Conservation (phyloP, 1,140 invertebrate species). For the Eulimnadia texana region DNA sequence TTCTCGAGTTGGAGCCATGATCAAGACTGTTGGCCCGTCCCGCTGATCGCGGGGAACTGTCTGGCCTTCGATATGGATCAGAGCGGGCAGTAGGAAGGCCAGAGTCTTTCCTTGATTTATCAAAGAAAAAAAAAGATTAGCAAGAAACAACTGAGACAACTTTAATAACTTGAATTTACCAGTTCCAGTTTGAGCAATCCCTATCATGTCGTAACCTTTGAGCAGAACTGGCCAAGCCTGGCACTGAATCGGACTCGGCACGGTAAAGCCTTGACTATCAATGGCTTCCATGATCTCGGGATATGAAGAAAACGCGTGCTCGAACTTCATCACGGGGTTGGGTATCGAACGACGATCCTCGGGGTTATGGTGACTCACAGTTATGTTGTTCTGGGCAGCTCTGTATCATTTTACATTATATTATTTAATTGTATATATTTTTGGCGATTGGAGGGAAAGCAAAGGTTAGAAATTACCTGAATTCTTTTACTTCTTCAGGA, state of each 20-base stretch:
- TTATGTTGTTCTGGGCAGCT: conserved; percentile 48
- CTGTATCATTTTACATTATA: conserved; percentile 20
- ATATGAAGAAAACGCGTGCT: conserved; percentile 64
- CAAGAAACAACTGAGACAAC: background rate
- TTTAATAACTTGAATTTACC: conserved; percentile 40
- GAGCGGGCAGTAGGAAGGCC: conserved; percentile 76
- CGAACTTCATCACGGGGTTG: conserved; percentile 68
- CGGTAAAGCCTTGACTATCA: conserved; percentile 57
- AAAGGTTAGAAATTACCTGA: conserved; percentile 28
- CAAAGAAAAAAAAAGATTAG: conserved; percentile 21
- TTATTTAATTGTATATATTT: no score
- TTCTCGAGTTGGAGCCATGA: conserved; percentile 80
- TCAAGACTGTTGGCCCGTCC: conserved; percentile 63
- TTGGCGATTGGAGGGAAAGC: background rate
- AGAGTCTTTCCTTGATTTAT: conserved; percentile 76
- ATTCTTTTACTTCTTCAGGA: conserved; percentile 40
- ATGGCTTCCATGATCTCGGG: conserved; percentile 73
- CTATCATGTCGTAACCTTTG: conserved; percentile 73
- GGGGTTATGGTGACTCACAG: conserved; percentile 33
- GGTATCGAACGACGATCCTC: conserved; percentile 40
- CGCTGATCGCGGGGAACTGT: conserved; percentile 45
- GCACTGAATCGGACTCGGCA: conserved; percentile 78
- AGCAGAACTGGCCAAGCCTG: conserved; percentile 81
- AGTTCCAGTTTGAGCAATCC: conserved; percentile 84
- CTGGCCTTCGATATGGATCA: conserved; percentile 78